phyloP scores from a whole-genome alignment of 2,797 vertebrate genomes.

The Lagorchestes hirsutus region DNA sequence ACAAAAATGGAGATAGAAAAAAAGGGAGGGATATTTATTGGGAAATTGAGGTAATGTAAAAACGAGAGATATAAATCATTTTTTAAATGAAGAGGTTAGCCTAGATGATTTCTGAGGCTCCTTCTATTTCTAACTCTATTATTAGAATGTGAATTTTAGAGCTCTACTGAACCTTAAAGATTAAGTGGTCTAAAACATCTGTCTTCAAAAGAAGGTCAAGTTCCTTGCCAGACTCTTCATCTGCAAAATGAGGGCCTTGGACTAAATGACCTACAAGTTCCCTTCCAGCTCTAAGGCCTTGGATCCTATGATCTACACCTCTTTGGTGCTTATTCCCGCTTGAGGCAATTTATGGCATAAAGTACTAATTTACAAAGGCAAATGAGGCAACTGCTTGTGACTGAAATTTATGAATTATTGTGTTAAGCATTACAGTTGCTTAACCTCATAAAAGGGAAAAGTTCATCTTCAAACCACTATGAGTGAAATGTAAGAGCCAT shows the following conservation, averaged over 20 bases:
- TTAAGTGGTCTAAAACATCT: not conserved
- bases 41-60: not conserved
- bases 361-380: conserved; percentile 2
- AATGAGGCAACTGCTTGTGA: conserved; percentile 30
- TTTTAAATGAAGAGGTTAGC: not conserved
- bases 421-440: conserved; percentile 41
- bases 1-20: not conserved
- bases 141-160: conserved; percentile 2
- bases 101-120: not conserved
- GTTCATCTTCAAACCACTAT: conserved; percentile 21
- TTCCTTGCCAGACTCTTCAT: not conserved
- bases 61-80: not conserved
- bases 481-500: conserved; percentile 25
- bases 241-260: not conserved
- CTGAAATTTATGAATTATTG: conserved; percentile 44
- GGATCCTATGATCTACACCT: not conserved
- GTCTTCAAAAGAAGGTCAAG: not conserved
- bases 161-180: not conserved
- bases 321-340: not conserved
- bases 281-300: not conserved
- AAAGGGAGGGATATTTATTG: not conserved
- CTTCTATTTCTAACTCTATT: not conserved
- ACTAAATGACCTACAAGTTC: not conserved
- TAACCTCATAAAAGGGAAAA: conserved; percentile 34
- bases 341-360: not conserved